Base-by-base conservation (phyloP, 2,888 invertebrate species). In the Zhuqinia jingwanae region DNA sequence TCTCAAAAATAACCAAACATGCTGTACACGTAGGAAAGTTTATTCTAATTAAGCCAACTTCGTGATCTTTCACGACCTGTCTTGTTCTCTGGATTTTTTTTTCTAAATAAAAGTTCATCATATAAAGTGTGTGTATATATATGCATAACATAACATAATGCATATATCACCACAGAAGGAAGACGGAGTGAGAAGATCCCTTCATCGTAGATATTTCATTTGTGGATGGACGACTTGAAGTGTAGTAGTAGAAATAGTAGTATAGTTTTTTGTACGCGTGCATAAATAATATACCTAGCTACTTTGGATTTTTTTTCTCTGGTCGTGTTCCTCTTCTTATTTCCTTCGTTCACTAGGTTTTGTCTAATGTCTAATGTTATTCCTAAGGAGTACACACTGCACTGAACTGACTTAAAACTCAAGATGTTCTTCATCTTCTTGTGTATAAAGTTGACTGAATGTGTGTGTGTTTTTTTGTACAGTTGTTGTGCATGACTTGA, bases 21-120 rank as follows among this genome's bases (percentile, higher is more conserved):
- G 83, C 84, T 42, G 56, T 56, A n/a, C 84, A 84, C 84, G 84
- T 84, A 84, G 53, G 45, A 84, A 84, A 84, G 84, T 84, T 84
- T 76, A 84, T 84, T 84, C 84, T 84, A 84, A 84, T 84, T 84
- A 84, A 84, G 84, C 77, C 84, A 84, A 77, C 77, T 84, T 84
- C 84, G 84, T 84, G 84, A 84, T 84, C 84, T 77, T 77, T 84
- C 84, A 77, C 68, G 77, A 68, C 77, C 84, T 84, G 84, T 84
- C 84, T 84, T 84, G 83, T 76, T 84, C 56, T 56, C 84, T 56
- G 50, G 75, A 75, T 75, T 76, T 83, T 76, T 79, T 83, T 68
- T 42, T 10, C 27, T 50, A 50, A 50, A 50, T 17, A 1, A 30
- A 22, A 36, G 36, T 36, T 36, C 8, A 6, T 36, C 36, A 3